phyloP scores from a whole-genome alignment of 2,888 invertebrate genomes.

The Tipula helvola region DNA sequence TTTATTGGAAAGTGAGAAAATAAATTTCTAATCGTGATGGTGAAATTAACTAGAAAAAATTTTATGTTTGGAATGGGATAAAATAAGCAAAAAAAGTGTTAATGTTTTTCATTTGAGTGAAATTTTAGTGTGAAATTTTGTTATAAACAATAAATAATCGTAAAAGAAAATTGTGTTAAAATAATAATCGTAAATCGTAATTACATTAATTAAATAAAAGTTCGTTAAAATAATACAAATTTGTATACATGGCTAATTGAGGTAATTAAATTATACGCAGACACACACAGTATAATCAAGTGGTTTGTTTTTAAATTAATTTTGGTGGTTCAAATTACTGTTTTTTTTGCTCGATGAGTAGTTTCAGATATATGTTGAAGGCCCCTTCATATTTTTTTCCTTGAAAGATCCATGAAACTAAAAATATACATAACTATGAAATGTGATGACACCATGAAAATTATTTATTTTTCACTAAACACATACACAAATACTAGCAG shows the following conservation, averaged over 20 bases:
- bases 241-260: neutral
- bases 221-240: neutral
- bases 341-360: neutral
- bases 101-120: neutral
- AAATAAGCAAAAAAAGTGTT: neutral
- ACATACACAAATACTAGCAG: neutral
- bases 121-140: neutral
- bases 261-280: neutral
- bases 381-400: neutral
- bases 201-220: neutral
- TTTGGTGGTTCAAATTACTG: neutral
- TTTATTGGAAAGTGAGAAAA: neutral
- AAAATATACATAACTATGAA: neutral
- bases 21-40: neutral
- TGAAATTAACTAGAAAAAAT: neutral
- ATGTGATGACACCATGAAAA: neutral
- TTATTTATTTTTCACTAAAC: neutral
- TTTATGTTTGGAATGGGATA: neutral
- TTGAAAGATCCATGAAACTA: neutral
- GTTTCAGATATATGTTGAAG: neutral
- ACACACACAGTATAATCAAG: neutral
- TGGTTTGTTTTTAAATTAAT: neutral
- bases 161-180: neutral
- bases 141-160: neutral
- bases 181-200: neutral